Evolutionary conservation across 2,888 invertebrate species (phyloP).

Genomic region (Acronicta alni): DNA sequence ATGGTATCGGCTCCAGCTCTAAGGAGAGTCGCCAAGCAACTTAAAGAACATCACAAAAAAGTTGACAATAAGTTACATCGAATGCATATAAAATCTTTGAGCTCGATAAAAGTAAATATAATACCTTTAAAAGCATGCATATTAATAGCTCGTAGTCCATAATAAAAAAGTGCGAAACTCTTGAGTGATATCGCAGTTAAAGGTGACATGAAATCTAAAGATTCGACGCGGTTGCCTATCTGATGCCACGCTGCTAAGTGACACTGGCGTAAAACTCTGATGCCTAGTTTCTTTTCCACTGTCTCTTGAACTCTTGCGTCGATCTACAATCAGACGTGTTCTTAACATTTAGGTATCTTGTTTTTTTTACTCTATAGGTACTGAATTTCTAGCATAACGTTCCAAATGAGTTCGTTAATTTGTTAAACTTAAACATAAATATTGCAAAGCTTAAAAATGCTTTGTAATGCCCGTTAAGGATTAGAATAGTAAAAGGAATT

Average conservation of each 20-base stretch:
- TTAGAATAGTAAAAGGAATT: no score
- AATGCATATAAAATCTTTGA: no score
- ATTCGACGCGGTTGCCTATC: conserved; percentile 65
- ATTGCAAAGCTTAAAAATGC: no score
- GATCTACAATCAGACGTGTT: conserved; percentile 68
- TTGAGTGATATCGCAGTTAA: conserved; percentile 78
- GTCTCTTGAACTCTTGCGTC: conserved; percentile 83
- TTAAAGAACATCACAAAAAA: no score
- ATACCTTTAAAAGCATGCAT: conserved; percentile 84
- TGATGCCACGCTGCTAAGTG: conserved; percentile 86
- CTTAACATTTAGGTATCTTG: background rate
- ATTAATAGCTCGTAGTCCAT: conserved; percentile 86
- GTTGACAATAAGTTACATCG: no score
- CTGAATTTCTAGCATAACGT: no score
- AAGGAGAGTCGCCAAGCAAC: no score
- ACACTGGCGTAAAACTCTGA: conserved; percentile 83
- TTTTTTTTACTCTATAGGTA: no score
- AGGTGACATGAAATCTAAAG: conserved; percentile 85
- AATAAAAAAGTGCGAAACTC: conserved; percentile 90
- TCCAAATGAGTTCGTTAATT: no score
- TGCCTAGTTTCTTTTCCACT: conserved; percentile 76
- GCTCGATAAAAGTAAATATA: background rate
- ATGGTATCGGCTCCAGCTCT: no score
- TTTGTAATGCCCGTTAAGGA: no score
- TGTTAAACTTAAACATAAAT: no score